phyloP scores from a whole-genome alignment of 2,888 invertebrate species.

The Parnassius apollo region DNA sequence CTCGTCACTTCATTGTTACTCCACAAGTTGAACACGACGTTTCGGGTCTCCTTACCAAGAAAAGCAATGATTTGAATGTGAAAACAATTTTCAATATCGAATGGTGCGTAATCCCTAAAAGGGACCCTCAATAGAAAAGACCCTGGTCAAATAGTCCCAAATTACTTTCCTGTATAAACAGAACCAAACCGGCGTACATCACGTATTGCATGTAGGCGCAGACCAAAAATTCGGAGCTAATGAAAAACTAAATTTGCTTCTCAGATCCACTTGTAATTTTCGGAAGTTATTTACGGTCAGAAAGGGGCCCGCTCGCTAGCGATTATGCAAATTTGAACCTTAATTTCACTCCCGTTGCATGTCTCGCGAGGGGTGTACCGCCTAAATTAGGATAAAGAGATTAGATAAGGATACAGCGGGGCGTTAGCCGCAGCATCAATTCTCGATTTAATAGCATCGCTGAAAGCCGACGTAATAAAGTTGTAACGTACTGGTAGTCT shows the following conservation, averaged over 20 bases:
- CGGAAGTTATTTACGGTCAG: neutral
- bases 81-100: constrained; percentile 1
- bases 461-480: constrained; percentile 1
- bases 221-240: no score
- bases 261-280: neutral
- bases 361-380: neutral
- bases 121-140: neutral
- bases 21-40: neutral
- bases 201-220: no score
- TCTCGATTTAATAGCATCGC: constrained; percentile 1
- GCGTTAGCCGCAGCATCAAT: constrained; percentile 2
- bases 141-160: neutral
- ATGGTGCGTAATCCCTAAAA: neutral
- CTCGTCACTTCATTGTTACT: neutral
- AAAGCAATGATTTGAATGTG: neutral
- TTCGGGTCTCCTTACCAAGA: neutral
- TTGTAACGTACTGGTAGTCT: neutral
- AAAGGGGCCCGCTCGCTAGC: neutral
- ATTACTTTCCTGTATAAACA: neutral
- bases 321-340: constrained; percentile 2
- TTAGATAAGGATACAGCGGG: constrained; percentile 4
- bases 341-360: constrained; percentile 1
- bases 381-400: constrained; percentile 5
- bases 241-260: neutral
- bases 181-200: no score